Base-by-base conservation (phyloP, 2,797 vertebrate genomes). In the Tragopan temminckii region DNA sequence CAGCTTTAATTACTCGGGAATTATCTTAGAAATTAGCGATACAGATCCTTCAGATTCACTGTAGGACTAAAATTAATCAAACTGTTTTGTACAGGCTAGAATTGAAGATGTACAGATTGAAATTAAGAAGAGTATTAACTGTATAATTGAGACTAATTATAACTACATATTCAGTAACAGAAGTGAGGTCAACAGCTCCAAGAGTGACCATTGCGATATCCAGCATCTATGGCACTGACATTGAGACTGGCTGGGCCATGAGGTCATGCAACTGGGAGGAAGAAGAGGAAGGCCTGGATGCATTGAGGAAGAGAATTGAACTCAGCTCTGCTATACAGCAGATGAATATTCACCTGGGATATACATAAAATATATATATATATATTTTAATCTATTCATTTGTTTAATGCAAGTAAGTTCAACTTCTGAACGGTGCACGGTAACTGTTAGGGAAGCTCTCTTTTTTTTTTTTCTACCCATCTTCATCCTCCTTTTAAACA, bases 1-100 rank as follows among this genome's bases (percentile, higher is more conserved):
- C 71, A 67, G 43, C 64, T 90, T 95, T 88, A 90, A 94, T 93
- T 94, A 96, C 45, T 89, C 29, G 2, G 40, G 71, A 82, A 85
- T 94, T 93, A 85, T 89, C 61, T 90, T 59, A 77, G 64, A 93
- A 95, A 85, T 93, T 81, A 77, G 38, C 11, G 50, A 43, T 43
- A 67, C 42, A 89, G 66, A 79, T 58, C 58, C 36, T 80, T 94
- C 64, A 83, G 59, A 85, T 69, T 92, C 69, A 68, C 31, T 25
- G 36, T 52, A 69, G 63, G 78, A 69, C 15, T 85, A 67, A 94
- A 94, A 84, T 76, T 63, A 89, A 90, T 89, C 69, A 75, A 71
- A 76, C 10, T 63, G 50, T 75, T 64, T 69, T 38, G 45, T 69
- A 61, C n/a, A 50, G 57, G 13, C 33, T 89, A 40, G 58, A 79